phyloP scores from a whole-genome alignment of 2,888 invertebrate genomes.

The Eupeodes luniger region DNA sequence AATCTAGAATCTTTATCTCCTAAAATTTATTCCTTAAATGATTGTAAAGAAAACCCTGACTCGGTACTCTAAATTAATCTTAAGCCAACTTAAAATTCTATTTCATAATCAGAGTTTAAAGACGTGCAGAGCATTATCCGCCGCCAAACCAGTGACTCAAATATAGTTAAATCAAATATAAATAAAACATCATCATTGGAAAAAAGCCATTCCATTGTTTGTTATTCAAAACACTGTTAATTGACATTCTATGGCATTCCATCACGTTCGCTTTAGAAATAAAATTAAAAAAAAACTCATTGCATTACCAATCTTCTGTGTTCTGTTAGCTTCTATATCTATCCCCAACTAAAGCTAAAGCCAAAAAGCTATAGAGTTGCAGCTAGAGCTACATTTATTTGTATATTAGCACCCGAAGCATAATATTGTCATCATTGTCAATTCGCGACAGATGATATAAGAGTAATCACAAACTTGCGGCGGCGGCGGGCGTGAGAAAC shows the following conservation, averaged over 20 bases:
- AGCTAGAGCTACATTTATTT: neutral
- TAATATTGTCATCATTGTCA: constrained; percentile 16
- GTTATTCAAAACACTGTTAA: constrained; percentile 34
- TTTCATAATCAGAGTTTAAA: constrained; percentile 2
- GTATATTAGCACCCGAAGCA: neutral
- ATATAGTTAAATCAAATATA: constrained; percentile 2
- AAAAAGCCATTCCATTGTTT: constrained; percentile 32
- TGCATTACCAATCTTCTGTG: constrained; percentile 11
- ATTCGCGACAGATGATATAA: constrained; percentile 13
- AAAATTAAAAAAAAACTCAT: constrained; percentile 5
- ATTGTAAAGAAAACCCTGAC: too few species aligned
- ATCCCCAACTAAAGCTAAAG: too few species aligned
- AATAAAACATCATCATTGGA: constrained; percentile 15
- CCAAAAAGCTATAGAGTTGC: too few species aligned
- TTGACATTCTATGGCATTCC: constrained; percentile 41
- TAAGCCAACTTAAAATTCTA: neutral
- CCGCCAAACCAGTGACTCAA: constrained; percentile 6
- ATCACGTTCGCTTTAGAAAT: constrained; percentile 47
- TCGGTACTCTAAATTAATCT: too few species aligned
- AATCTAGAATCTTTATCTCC: too few species aligned
- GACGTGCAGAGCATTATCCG: neutral
- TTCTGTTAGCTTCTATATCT: neutral
- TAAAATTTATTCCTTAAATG: too few species aligned
- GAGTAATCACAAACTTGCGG: neutral
- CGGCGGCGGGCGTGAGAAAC: neutral